Evolutionary conservation across 2,113 vertebrate species (phyloP).

Genomic region (Oncorhynchus gorbuscha): DNA sequence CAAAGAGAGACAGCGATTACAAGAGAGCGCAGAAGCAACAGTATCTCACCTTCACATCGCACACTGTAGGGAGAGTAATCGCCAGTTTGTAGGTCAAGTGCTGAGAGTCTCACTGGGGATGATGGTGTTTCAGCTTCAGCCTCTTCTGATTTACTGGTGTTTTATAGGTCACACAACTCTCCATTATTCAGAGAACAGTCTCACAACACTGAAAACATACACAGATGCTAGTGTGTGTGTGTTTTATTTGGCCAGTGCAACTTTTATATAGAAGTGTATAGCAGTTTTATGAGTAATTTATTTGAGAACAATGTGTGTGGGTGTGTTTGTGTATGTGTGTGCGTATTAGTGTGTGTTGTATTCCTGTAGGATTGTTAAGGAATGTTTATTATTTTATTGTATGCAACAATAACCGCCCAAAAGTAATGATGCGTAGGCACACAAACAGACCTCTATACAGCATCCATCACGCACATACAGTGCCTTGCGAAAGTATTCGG

Average conservation of each 20-base stretch:
- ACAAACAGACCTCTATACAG: not conserved
- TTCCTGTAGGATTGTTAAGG: constrained; percentile 33
- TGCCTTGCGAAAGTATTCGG: no score
- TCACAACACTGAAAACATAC: no score
- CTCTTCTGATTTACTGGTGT: not conserved
- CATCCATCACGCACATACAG: not conserved
- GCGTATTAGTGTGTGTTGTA: constrained; percentile 17
- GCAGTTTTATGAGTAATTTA: not conserved
- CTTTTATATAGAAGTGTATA: no score
- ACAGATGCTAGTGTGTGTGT: no score
- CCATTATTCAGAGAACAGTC: not conserved
- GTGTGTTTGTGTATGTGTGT: constrained; percentile 22
- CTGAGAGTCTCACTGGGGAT: not conserved
- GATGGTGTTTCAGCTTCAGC: not conserved
- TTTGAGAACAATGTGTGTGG: constrained; percentile 1
- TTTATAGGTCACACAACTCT: not conserved
- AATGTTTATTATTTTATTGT: constrained; percentile 39
- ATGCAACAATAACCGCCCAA: constrained; percentile 41
- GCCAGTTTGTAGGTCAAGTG: not conserved
- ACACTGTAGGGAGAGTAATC: no score
- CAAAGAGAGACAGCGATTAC: not conserved
- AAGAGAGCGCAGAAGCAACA: not conserved
- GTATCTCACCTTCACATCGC: not conserved
- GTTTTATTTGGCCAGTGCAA: no score
- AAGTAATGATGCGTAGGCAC: constrained; percentile 29